phyloP scores from a whole-genome alignment of 2,888 invertebrate genomes.

The Xiphydria camelus region DNA sequence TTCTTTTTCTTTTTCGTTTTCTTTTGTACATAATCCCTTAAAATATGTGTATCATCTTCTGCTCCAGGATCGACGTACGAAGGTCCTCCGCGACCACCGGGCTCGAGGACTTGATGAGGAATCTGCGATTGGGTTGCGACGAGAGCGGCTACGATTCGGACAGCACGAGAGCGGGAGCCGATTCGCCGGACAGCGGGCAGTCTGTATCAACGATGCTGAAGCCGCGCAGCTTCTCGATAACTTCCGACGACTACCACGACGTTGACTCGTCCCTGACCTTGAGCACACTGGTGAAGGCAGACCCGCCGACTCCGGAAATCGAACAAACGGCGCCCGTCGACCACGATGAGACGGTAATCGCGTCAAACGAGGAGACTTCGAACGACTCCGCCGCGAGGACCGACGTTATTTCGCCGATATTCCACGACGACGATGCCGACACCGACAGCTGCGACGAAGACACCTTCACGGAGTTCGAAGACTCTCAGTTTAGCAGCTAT shows the following conservation, averaged over 20 bases:
- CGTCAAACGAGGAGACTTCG: slow-evolving; percentile 10
- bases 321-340: background rate
- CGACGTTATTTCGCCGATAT: slow-evolving; percentile 26
- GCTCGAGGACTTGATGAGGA: slow-evolving; percentile 50
- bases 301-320: background rate
- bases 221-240: slow-evolving; percentile 42
- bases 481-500: slow-evolving; percentile 8
- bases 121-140: slow-evolving; percentile 56
- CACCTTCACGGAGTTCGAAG: slow-evolving; percentile 28
- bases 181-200: slow-evolving; percentile 60
- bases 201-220: slow-evolving; percentile 30
- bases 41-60: background rate
- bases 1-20: too few relatives aligned
- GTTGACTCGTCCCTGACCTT: slow-evolving; percentile 36
- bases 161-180: slow-evolving; percentile 61
- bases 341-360: background rate
- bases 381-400: slow-evolving; percentile 28
- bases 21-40: too few relatives aligned
- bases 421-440: slow-evolving; percentile 34
- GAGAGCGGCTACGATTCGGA: slow-evolving; percentile 68
- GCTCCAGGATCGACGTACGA: slow-evolving; percentile 25
- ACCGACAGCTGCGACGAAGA: slow-evolving; percentile 44
- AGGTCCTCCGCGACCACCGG: slow-evolving; percentile 30
- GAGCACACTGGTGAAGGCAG: slow-evolving; percentile 20
- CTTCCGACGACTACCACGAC: slow-evolving; percentile 46